Evolutionary conservation across 2,888 invertebrate genomes (phyloP).

Genomic region (Lepidochitona cinerea): DNA sequence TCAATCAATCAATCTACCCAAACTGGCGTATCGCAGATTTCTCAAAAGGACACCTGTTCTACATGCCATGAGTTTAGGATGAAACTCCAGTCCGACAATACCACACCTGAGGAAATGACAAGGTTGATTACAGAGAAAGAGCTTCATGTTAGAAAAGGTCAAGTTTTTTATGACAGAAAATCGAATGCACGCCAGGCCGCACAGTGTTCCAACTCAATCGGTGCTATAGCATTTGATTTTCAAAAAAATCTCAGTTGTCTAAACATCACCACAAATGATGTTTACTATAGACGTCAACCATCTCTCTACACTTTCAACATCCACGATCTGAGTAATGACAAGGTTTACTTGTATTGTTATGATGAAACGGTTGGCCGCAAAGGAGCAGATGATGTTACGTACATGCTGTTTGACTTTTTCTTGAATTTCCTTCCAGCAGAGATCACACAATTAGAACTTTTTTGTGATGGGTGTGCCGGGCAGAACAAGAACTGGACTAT

Average conservation of each 20-base stretch:
- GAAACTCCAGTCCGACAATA: not conserved
- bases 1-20: no score
- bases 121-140: not conserved
- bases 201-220: not conserved
- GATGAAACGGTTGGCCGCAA: slow-evolving; percentile 20
- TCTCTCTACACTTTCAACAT: slow-evolving; percentile 9
- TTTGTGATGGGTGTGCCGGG: not conserved
- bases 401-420: slow-evolving; percentile 15
- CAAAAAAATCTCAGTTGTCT: not conserved
- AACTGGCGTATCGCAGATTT: no score
- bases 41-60: not conserved
- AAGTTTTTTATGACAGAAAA: not conserved
- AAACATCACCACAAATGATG: slow-evolving; percentile 22
- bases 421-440: not conserved
- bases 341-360: slow-evolving; percentile 13
- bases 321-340: slow-evolving; percentile 14
- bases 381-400: slow-evolving; percentile 21
- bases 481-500: not conserved
- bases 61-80: not conserved
- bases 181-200: not conserved
- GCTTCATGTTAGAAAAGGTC: not conserved
- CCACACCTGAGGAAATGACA: not conserved
- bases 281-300: slow-evolving; percentile 17
- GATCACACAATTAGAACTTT: not conserved
- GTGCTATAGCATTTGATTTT: not conserved